These are phyloP conservation scores for Muntiacus muntjak DNA, from an alignment of 2,113 vertebrate species.

Conservation along the genomic window DNA sequence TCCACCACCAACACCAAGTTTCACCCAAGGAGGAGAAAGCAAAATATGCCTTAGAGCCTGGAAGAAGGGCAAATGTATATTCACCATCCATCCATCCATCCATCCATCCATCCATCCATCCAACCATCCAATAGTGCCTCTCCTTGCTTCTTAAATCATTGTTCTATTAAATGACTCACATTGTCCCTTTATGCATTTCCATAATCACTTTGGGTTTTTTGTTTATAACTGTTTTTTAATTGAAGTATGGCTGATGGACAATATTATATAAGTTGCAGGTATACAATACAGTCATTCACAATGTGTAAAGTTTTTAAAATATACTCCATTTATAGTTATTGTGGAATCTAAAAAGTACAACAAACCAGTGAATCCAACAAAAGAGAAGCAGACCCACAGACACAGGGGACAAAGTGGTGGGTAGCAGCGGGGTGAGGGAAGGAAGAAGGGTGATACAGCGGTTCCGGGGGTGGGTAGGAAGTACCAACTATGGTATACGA, in stretches of 20 bases:
- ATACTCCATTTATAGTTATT: neutral
- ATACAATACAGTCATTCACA: neutral
- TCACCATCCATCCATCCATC: neutral
- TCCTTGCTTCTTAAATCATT: too few relatives aligned
- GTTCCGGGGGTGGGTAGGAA: neutral
- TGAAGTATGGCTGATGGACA: neutral
- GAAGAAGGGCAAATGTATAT: neutral
- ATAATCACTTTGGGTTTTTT: neutral
- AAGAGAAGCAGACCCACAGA: neutral
- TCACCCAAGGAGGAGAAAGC: neutral
- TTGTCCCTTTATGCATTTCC: neutral
- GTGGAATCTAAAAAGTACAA: neutral
- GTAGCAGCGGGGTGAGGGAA: neutral
- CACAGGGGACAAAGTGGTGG: neutral
- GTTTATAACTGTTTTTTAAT: neutral
- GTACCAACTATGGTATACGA: neutral
- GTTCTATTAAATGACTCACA: neutral
- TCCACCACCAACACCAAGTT: rapidly evolving
- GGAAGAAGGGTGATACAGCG: rapidly evolving
- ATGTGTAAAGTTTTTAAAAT: neutral
- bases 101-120: neutral
- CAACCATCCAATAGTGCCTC: neutral
- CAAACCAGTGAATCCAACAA: neutral
- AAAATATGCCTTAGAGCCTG: rapidly evolving
- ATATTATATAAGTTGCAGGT: neutral